These are phyloP conservation scores for Cancer borealis DNA, from an alignment of 2,888 invertebrate genomes.

Conservation along the genomic window DNA sequence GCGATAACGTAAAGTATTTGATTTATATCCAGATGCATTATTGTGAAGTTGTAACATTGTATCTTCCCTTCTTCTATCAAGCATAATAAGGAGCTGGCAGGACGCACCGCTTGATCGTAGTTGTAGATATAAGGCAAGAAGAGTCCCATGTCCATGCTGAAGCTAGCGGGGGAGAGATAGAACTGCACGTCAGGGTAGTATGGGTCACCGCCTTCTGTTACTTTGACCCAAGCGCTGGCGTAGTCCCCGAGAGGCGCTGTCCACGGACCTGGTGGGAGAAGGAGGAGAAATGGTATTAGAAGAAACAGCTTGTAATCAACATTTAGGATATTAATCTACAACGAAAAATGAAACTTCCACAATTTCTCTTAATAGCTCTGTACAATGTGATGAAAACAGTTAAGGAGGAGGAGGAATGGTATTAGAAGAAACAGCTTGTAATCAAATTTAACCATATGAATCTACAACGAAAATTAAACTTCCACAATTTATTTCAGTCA, in stretches of 20 bases:
- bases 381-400: too few relatives aligned
- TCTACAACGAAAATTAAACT: too few relatives aligned
- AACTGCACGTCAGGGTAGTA: conserved; percentile 64
- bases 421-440: not conserved
- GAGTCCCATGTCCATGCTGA: conserved; percentile 60
- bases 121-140: conserved; percentile 68
- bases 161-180: conserved; percentile 65
- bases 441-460: too few relatives aligned
- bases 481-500: too few relatives aligned
- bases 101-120: conserved; percentile 39
- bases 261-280: conserved; percentile 49
- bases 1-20: too few relatives aligned
- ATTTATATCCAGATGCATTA: too few relatives aligned
- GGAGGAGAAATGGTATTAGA: not conserved
- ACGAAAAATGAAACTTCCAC: too few relatives aligned
- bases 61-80: too few relatives aligned
- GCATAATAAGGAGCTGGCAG: not conserved
- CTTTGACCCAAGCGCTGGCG: conserved; percentile 61
- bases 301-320: not conserved
- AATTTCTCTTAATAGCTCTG: too few relatives aligned
- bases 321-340: too few relatives aligned
- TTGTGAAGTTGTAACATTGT: too few relatives aligned
- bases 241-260: conserved; percentile 63
- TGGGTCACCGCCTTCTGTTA: conserved; percentile 31
- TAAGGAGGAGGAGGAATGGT: not conserved